Evolutionary conservation across 2,888 invertebrate species (phyloP), one percentile per base, ranked within the genome.

Genomic region (Drosophila atroscutellata): DNA sequence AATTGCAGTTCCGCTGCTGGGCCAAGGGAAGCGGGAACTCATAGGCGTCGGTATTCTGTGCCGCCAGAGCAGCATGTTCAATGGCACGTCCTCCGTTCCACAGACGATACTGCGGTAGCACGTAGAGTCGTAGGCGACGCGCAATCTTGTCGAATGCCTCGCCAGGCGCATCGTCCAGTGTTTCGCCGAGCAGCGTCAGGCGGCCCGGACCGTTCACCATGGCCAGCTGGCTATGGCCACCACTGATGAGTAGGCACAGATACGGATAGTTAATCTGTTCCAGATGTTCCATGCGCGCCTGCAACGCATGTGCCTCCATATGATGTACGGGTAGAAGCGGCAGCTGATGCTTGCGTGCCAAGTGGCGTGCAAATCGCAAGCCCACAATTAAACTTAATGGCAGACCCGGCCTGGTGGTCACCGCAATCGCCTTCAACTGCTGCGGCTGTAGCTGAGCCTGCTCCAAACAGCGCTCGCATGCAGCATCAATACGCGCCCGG

Each of bases 241-340:
- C 99, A 86, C 99, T 99, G 80, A 98, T 95, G 30, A 99, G 94
- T 30, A 99, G 94, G 50, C 97, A 97, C 68, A 99, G 93, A 93
- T 96, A 99, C 30, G 99, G 99, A 94, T 97, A 99, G 65, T 95
- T 94, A 79, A 95, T 90, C 83, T 95, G 93, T 66, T 95, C 92
- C 0, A 15, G 51, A 11, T 87, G 75, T 24, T 94, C 94, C 95
- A 99, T 96, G 91, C 99, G 95, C 28, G 95, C 96, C 20, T 97
- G 97, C 66, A 99, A 94, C 6, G 99, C 98, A 94, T 99, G 99
- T 2, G 99, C 99, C 94, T 99, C 97, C 99, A 99, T 99, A 89
- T 99, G 99, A 94, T 99, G 99, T 69, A 99, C 96, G 0, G 99
- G 98, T 91, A 99, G 97, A 75, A 99, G 93, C 0, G 98, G 98